Evolutionary conservation across 1,140 invertebrate genomes (phyloP), one percentile per base, ranked within the genome.

Genomic region (Streblospio benedicti): DNA sequence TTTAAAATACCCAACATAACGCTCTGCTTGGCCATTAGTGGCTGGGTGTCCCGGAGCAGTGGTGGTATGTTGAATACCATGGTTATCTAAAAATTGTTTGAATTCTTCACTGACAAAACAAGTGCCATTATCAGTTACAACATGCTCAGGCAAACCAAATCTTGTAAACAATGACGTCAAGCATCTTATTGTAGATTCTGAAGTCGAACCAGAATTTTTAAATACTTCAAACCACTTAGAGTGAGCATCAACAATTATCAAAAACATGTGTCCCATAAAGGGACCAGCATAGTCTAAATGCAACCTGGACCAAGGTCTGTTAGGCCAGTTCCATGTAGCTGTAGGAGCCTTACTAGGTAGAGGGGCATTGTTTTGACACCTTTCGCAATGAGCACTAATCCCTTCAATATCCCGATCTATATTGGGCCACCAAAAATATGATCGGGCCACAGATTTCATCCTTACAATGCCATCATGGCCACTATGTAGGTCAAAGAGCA

Each of bases 231-330:
- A 30, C 32, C 30, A 44, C 57, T 49, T 52, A 9, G 41, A 60
- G 49, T 35, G 52, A 20, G 31, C 31, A 31, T 56, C 59, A 31
- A 51, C 38, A 12, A 61, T 30, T 14, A 63, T 47, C 12, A 56
- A n/a, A 60, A 75, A 80, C 60, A 64, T 71, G 52, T 71, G 60
- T 0, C 65, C 66, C 32, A 69, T 45, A 45, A 76, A 73, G 16
- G 74, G 78, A 12, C 79, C 78, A 3, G 76, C 75, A 65, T 79
- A 81, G 64, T 82, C 82, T 0, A 79, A 67, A 60, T 83, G 80
- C 0, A 82, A 43, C 49, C 80, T 62, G n/a, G 73, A 63, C 75
- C 78, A 82, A 1, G 75, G 77, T 45, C 56, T 67, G 18, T 61
- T 64, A 16, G 77, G 67, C 55, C 60, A 63, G 6, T 64, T 57